Evolutionary conservation across 2,888 invertebrate species (phyloP).

Genomic region (Tetragnatha montana): DNA sequence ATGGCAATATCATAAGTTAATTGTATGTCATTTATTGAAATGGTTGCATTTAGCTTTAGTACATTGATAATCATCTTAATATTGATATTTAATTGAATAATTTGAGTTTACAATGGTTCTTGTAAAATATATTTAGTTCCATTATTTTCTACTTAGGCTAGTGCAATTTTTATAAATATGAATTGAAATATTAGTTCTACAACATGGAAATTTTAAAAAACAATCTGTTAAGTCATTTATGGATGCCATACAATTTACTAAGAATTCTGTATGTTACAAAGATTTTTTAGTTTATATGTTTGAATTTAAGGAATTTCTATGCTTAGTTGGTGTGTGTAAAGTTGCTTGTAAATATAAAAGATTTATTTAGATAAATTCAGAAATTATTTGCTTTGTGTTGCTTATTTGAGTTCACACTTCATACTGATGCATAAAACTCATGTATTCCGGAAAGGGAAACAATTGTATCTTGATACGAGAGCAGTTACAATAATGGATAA

Average conservation of each 20-base stretch:
- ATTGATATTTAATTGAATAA: too few relatives aligned
- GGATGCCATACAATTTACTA: constrained; percentile 45
- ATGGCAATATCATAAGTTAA: not conserved
- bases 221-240: not conserved
- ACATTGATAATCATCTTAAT: too few relatives aligned
- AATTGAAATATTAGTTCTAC: not conserved
- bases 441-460: too few relatives aligned
- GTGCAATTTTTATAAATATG: not conserved
- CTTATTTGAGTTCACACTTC: too few relatives aligned
- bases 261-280: constrained; percentile 13
- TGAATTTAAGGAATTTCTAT: constrained; percentile 18
- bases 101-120: too few relatives aligned
- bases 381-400: not conserved
- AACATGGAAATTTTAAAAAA: not conserved
- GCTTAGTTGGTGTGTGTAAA: constrained; percentile 40
- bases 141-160: constrained; percentile 1
- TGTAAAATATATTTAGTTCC: too few relatives aligned
- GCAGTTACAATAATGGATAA: too few relatives aligned
- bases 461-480: too few relatives aligned
- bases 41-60: not conserved
- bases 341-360: constrained; percentile 54
- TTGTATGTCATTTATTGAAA: not conserved
- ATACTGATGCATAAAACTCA: too few relatives aligned
- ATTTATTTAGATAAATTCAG: constrained; percentile 48
- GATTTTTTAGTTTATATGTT: constrained; percentile 13